phyloP scores from a whole-genome alignment of 2,888 invertebrate species.

The Leptinotarsa peninsularis region DNA sequence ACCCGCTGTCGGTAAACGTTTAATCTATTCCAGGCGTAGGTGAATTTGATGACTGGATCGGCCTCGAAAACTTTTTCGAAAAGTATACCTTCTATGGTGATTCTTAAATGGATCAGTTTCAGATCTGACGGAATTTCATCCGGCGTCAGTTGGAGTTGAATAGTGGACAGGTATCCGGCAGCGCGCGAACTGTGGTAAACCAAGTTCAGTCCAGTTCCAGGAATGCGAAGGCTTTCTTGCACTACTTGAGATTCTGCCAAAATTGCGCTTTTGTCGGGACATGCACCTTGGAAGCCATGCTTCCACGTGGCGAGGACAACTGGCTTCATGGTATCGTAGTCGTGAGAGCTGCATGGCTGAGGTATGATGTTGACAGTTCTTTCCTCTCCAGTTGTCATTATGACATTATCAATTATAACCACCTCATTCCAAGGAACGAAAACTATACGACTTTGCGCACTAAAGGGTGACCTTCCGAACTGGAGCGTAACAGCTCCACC shows the following conservation, averaged over 20 bases:
- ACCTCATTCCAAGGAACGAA: slow-evolving; percentile 99
- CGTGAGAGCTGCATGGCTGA: slow-evolving; percentile 87
- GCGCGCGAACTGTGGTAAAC: slow-evolving; percentile 97
- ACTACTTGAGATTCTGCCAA: slow-evolving; percentile 93
- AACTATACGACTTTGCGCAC: slow-evolving; percentile 87
- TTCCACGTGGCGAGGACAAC: slow-evolving; percentile 95
- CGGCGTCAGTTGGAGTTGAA: slow-evolving; percentile 90
- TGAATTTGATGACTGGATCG: slow-evolving; percentile 95
- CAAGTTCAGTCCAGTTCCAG: slow-evolving; percentile 93
- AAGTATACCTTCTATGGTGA: slow-evolving; percentile 94
- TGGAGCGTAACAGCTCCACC: slow-evolving; percentile 96
- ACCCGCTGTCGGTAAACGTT: slow-evolving; percentile 97
- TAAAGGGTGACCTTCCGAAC: slow-evolving; percentile 92
- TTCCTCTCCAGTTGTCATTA: slow-evolving; percentile 87
- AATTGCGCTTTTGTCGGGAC: slow-evolving; percentile 91
- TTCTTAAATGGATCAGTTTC: slow-evolving; percentile 89
- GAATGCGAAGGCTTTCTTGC: slow-evolving; percentile 93
- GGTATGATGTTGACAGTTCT: slow-evolving; percentile 75
- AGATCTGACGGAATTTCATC: slow-evolving; percentile 84
- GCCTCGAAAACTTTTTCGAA: slow-evolving; percentile 96
- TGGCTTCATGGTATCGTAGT: slow-evolving; percentile 93
- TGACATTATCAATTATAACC: slow-evolving; percentile 91
- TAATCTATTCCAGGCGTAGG: slow-evolving; percentile 96
- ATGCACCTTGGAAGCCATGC: slow-evolving; percentile 94
- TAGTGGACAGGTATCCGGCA: slow-evolving; percentile 92